phyloP scores from a whole-genome alignment of 2,797 vertebrate genomes.

The Dryobates pubescens region DNA sequence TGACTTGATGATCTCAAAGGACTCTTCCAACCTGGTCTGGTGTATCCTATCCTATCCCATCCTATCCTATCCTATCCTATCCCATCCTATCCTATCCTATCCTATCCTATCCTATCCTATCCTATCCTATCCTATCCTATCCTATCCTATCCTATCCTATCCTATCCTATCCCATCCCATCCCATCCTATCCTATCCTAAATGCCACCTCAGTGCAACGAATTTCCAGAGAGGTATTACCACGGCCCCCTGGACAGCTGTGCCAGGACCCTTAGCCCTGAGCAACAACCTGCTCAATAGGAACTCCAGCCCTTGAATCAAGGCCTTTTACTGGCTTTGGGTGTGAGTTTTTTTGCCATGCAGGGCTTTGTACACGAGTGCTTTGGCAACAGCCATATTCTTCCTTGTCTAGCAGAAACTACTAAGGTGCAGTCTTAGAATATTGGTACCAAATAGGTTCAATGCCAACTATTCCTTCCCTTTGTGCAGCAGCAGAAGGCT shows the following conservation, averaged over 20 bases:
- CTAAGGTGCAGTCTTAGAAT: background rate
- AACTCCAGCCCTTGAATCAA: background rate
- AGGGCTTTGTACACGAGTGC: background rate
- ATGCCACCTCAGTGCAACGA: background rate
- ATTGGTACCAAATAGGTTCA: background rate
- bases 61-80: too few species aligned
- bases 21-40: too few species aligned
- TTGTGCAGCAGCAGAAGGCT: background rate
- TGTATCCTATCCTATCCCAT: too few species aligned
- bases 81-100: too few species aligned
- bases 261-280: background rate
- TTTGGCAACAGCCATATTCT: background rate
- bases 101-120: too few species aligned
- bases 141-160: too few species aligned
- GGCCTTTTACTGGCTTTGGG: background rate
- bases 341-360: background rate
- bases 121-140: too few species aligned
- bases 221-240: background rate
- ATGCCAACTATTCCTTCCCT: background rate
- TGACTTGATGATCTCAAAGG: too few species aligned
- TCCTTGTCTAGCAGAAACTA: background rate
- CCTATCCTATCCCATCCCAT: too few species aligned
- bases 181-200: too few species aligned
- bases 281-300: background rate
- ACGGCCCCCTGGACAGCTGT: background rate